These are phyloP conservation scores for Epinotia brunnichana DNA, from an alignment of 2,888 invertebrate species.

Conservation along the genomic window DNA sequence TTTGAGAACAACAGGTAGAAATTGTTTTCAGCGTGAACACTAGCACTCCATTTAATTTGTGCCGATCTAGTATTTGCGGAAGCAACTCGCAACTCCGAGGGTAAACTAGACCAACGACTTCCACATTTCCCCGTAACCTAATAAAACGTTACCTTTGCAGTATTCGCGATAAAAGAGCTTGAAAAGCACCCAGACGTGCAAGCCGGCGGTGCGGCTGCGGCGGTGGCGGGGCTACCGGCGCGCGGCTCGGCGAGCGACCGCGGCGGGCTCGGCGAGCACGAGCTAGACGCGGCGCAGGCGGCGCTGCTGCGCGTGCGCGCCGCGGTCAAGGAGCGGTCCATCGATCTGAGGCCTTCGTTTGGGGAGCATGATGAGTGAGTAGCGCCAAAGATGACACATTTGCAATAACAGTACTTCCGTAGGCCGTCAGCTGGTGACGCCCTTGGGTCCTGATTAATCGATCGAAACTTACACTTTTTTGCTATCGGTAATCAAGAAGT, in stretches of 20 bases:
- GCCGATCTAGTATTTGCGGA: too few relatives aligned
- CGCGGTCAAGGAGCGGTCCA: conserved; percentile 84
- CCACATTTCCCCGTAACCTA: too few relatives aligned
- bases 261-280: conserved; percentile 51
- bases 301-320: conserved; percentile 86
- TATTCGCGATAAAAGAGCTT: conserved; percentile 86
- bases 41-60: too few relatives aligned
- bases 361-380: conserved; percentile 87
- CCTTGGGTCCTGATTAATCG: too few relatives aligned
- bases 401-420: too few relatives aligned
- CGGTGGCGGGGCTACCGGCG: conserved; percentile 81
- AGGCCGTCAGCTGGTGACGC: too few relatives aligned
- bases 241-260: conserved; percentile 63
- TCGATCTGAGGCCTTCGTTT: conserved; percentile 87
- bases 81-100: too few relatives aligned
- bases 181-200: conserved; percentile 86
- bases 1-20: neutral
- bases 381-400: neutral
- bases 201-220: conserved; percentile 60
- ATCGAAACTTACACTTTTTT: too few relatives aligned
- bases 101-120: too few relatives aligned
- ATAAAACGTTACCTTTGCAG: conserved; percentile 61
- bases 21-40: too few relatives aligned
- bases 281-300: conserved; percentile 84
- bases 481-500: too few relatives aligned